Evolutionary conservation across 1,140 invertebrate genomes (phyloP), one percentile per base, ranked within the genome.

Genomic region (Doryteuthis pealeii): DNA sequence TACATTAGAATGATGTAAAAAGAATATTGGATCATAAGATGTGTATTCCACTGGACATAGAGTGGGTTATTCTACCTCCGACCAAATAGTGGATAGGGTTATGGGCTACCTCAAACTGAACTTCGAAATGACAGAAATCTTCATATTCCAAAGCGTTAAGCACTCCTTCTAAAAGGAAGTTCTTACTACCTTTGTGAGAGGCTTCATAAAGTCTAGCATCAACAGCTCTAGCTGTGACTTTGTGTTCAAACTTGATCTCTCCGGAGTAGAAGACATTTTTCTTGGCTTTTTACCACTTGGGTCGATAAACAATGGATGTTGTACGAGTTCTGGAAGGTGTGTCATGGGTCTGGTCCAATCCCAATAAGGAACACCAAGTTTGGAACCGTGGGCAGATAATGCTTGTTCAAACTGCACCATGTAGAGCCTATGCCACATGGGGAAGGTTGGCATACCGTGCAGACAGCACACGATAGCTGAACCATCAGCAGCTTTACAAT

Each of bases 21-120:
- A 71, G 28, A 71, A 71, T 8, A 71, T 15, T 71, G 79, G 79
- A 43, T 80, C 79, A 71, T 78, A 80, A 32, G 79, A 70, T 12
- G 77, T 77, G 72, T 77, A 80, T 43, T 80, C 79, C 45, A 80
- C 67, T 74, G 35, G 79, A 80, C 74, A 80, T 73, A 31, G 77
- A 78, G 62, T 74, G 74, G 12, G 32, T 71, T 73, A 74, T 68
- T n/a, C 72, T 30, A 2, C 79, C 79, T 28, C 79, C 79, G n/a
- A 78, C 77, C 65, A 80, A 73, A 72, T 74, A 80, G 73, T 80
- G 79, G 70, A 80, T 78, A 62, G 74, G 62, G 71, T 78, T 80
- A 75, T 80, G 79, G 49, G 75, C 75, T 5, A 80, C 54, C 67
- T 80, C 79, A 72, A 78, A 78, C 77, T 80, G 79, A n/a, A 76